Base-by-base conservation (phyloP, 2,797 vertebrate genomes). In the Galaxias olidus region DNA sequence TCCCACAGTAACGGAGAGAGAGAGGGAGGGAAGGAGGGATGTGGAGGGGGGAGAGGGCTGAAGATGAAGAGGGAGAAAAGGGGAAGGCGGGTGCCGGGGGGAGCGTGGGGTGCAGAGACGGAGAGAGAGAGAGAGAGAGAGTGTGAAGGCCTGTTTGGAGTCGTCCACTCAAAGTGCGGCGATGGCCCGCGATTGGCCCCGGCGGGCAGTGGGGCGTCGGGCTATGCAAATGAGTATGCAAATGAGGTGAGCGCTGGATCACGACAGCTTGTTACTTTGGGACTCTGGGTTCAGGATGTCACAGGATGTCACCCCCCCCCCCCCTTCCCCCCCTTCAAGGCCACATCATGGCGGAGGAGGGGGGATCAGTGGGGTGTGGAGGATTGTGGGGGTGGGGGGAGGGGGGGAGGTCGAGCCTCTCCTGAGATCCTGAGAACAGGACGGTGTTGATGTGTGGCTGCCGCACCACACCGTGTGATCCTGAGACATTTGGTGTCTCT, bases 121-220 rank as follows among this genome's bases (percentile, higher is more conserved):
- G 15, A 60, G 43, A 19, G 14, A 13, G 44, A 8, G 46, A 9
- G 14, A 7, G 41, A 43, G n/a, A 17, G 49, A 8, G 9, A 0
- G 1, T 4, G 49, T 7, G 1, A 8, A 74, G 78, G 77, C 84
- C 66, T 75, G 78, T 82, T 87, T 86, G 86, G 86, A 91, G 90
- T 89, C 88, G 87, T 74, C 85, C 88, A 89, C 88, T 89, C 89
- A 90, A 86, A 73, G 72, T 79, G 86, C 84, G 86, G 78, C 82
- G 85, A 81, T 12, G 45, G 75, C 58, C 48, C 43, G 84, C 83
- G 79, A 87, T 85, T 78, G 80, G 87, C 86, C 86, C 66, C 82
- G 79, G 89, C 86, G 82, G 87, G 83, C 76, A 80, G 79, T 60
- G 47, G 54, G 62, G 71, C 77, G 12, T 82, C 61, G 60, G 77